phyloP scores from a whole-genome alignment of 2,888 invertebrate species.

The Sepiola atlantica region DNA sequence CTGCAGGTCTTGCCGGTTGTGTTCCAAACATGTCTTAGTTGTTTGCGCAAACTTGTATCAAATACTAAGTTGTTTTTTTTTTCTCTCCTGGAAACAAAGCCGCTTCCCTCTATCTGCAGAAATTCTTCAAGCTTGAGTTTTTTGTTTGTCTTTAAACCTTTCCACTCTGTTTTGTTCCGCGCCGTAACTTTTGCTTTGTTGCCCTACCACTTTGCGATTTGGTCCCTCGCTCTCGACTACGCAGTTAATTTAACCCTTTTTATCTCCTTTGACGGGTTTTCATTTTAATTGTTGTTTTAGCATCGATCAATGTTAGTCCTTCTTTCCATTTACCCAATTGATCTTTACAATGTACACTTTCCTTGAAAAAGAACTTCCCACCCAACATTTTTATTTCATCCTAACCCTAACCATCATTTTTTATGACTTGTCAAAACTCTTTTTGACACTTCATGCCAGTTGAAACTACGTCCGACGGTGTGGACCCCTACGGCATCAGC shows the following conservation, averaged over 20 bases:
- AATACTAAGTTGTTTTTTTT: slow-evolving; percentile 11
- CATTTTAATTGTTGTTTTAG: not conserved
- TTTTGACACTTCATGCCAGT: too few relatives aligned
- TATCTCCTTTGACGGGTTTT: not conserved
- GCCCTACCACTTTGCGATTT: not conserved
- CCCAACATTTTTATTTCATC: too few relatives aligned
- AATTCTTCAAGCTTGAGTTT: not conserved
- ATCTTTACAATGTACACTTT: too few relatives aligned
- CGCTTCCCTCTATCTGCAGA: not conserved
- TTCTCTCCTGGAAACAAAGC: not conserved
- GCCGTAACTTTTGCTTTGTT: not conserved
- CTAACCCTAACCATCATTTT: too few relatives aligned
- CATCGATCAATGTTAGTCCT: not conserved
- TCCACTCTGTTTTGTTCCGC: not conserved
- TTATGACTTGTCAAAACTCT: too few relatives aligned
- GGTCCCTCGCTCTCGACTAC: not conserved
- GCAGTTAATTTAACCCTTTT: not conserved
- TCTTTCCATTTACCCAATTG: not conserved
- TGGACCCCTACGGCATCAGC: too few relatives aligned
- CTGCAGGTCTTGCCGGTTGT: not conserved
- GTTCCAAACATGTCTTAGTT: not conserved
- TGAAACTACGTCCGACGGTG: too few relatives aligned
- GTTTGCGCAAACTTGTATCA: slow-evolving; percentile 32
- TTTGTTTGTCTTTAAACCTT: not conserved
- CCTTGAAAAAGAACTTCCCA: too few relatives aligned